These are phyloP conservation scores for Acrobasis consociella DNA, from an alignment of 2,888 invertebrate genomes.

Conservation along the genomic window DNA sequence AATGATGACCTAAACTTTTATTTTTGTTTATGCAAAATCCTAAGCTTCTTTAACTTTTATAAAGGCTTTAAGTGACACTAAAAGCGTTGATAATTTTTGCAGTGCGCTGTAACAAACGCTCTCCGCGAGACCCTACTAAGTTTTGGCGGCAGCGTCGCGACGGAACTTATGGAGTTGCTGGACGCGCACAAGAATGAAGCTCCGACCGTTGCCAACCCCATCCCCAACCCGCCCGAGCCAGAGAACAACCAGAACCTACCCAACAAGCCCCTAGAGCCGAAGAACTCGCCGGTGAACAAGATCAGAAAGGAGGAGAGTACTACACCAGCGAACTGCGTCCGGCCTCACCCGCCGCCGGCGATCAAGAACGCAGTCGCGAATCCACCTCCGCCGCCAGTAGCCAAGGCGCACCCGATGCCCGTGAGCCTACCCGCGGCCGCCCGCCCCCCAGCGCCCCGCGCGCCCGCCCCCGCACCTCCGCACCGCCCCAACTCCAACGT, in stretches of 20 bases:
- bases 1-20: no score
- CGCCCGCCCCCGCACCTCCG: constrained; percentile 34
- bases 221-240: constrained; percentile 29
- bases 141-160: constrained; percentile 69
- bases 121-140: constrained; percentile 72
- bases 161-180: constrained; percentile 57
- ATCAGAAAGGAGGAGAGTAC: constrained; percentile 43
- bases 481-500: constrained; percentile 61
- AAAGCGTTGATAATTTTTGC: constrained; percentile 28
- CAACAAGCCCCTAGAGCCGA: constrained; percentile 48
- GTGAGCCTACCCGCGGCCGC: constrained; percentile 37
- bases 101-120: constrained; percentile 76
- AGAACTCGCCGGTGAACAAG: constrained; percentile 42
- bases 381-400: constrained; percentile 44
- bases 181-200: constrained; percentile 45
- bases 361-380: constrained; percentile 38
- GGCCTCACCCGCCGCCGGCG: constrained; percentile 30
- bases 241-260: constrained; percentile 59
- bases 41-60: no score
- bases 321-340: constrained; percentile 18
- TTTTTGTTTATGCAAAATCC: no score
- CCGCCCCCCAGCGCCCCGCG: constrained; percentile 36
- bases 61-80: no score
- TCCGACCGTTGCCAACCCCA: constrained; percentile 23
- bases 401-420: constrained; percentile 50